Conservation (phyloP, 2,888 invertebrate species). For the Balanococcus diminutus region DNA sequence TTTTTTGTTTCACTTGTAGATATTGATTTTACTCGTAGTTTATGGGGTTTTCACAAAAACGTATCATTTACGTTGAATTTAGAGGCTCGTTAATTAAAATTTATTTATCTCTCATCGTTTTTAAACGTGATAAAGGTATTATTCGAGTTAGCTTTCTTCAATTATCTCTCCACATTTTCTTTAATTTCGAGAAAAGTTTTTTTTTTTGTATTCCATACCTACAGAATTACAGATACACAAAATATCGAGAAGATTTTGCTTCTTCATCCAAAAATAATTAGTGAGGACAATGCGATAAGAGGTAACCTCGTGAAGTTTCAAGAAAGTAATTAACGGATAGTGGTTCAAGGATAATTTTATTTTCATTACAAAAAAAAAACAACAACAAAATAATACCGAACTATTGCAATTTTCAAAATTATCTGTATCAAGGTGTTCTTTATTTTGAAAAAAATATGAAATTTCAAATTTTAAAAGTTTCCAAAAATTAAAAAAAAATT, state of each 20-base stretch:
- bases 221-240: too few species aligned
- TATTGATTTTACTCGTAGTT: not conserved
- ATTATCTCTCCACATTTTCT: constrained; percentile 16
- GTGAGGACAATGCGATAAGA: constrained; percentile 22
- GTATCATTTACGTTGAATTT: constrained; percentile 11
- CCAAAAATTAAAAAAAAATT: too few species aligned
- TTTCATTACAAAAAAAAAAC: not conserved
- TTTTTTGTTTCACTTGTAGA: not conserved
- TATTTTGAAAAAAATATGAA: too few species aligned
- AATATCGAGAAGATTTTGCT: constrained; percentile 10
- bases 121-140: constrained; percentile 10
- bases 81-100: not conserved
- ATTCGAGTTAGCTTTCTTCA: constrained; percentile 28
- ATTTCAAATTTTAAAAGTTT: too few species aligned
- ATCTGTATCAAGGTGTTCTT: too few species aligned
- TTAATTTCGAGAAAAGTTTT: not conserved
- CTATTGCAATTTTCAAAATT: too few species aligned
- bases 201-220: not conserved
- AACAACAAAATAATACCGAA: not conserved
- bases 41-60: not conserved
- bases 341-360: not conserved
- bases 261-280: constrained; percentile 24
- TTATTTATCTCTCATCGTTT: not conserved
- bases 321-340: not conserved
- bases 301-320: not conserved